Percentiles rank a stretch among this genome's conserved stretches.
phyloP scores from a whole-genome alignment of 2,797 vertebrate genomes.

The Podargus strigoides region DNA sequence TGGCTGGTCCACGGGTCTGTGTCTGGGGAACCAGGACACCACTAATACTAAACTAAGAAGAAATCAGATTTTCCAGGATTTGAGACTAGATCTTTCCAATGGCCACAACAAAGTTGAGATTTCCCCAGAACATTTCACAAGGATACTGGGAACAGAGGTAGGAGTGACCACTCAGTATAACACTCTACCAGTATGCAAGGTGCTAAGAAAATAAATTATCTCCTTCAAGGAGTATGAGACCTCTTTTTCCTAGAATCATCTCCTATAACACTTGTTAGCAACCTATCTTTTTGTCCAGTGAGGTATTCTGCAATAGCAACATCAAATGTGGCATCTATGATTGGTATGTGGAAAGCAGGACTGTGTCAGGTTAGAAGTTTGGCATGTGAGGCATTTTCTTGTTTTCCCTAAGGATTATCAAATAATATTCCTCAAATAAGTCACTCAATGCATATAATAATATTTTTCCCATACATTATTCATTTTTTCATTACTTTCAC shows the following conservation, averaged over 20 bases:
- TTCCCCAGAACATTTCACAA: neutral
- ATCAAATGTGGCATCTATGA: neutral
- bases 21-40: too few species aligned
- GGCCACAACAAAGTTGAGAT: neutral
- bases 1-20: too few species aligned
- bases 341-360: neutral
- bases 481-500: conserved; percentile 24
- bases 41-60: neutral
- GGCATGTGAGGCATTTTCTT: neutral
- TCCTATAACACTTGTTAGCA: neutral
- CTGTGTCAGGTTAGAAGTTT: neutral
- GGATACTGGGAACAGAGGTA: neutral
- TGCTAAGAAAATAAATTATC: neutral
- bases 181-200: neutral
- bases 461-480: conserved; percentile 10
- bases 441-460: neutral
- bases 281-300: neutral
- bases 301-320: neutral
- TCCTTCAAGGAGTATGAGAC: neutral
- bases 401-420: neutral
- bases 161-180: neutral
- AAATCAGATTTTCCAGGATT: neutral
- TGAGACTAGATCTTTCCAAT: neutral
- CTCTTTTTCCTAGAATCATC: neutral
- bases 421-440: neutral